These are phyloP conservation scores for Cynocephalus volans DNA, from an alignment of 2,113 vertebrate genomes.

Conservation along the genomic window DNA sequence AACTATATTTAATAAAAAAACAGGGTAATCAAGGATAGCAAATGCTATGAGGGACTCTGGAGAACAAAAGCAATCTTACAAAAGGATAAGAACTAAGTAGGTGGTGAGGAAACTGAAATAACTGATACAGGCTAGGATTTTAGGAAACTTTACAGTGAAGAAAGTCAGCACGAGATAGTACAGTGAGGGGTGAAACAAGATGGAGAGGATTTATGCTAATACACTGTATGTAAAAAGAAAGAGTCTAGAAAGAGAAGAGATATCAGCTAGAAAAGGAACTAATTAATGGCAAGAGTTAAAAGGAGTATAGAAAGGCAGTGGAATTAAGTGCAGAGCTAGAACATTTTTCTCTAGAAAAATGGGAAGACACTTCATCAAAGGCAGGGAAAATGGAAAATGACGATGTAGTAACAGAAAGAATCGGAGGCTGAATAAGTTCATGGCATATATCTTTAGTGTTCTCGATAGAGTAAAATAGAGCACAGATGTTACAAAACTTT, in stretches of 20 bases:
- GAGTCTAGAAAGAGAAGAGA: neutral
- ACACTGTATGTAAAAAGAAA: neutral
- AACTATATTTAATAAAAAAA: neutral
- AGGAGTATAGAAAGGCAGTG: neutral
- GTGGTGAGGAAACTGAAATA: neutral
- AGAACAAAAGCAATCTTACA: neutral
- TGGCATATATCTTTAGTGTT: neutral
- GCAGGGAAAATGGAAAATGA: constrained; percentile 45
- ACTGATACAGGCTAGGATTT: neutral
- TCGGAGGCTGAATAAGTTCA: neutral
- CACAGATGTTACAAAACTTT: neutral
- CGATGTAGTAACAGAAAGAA: neutral
- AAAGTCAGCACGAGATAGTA: neutral
- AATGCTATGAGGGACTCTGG: neutral
- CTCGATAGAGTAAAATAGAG: neutral
- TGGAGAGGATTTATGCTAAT: neutral
- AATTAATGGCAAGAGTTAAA: neutral
- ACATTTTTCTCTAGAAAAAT: neutral
- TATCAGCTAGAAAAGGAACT: neutral
- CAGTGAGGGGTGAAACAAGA: neutral
- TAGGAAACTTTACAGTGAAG: neutral
- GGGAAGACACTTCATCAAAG: constrained; percentile 48
- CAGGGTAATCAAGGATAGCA: neutral
- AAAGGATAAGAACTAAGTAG: neutral
- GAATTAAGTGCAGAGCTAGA: neutral